These are phyloP conservation scores for Ephydatia muelleri DNA, from an alignment of 37 sponge, comb jelly and placozoan species.

Conservation along the genomic window DNA sequence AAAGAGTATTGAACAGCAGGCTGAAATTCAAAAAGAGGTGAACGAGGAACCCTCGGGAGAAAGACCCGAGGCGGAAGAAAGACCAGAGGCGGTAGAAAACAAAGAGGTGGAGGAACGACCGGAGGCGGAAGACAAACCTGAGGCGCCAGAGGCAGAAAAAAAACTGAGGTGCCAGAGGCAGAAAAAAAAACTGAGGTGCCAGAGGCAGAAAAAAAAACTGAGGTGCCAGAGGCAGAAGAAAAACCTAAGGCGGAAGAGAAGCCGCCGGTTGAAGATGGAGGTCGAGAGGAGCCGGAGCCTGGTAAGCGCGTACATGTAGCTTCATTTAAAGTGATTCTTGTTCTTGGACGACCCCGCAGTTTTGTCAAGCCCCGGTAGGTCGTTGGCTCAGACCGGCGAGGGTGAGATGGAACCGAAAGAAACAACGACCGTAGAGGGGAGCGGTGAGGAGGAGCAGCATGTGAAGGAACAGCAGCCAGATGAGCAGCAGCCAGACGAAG, in stretches of 20 bases:
- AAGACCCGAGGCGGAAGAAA: conserved; percentile 16
- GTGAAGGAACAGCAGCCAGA: conserved; percentile 4
- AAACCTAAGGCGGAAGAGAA: not conserved
- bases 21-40: conserved; percentile 1
- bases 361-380: not conserved
- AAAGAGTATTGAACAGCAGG: not conserved
- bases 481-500: not conserved
- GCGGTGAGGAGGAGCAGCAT: conserved; percentile 4
- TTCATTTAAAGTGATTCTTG: not conserved
- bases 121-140: not conserved
- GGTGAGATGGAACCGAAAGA: not conserved
- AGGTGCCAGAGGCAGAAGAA: not conserved
- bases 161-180: not conserved
- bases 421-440: not conserved
- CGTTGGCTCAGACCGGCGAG: not conserved
- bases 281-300: not conserved
- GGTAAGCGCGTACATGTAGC: not conserved
- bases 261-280: not conserved
- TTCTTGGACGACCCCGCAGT: not conserved
- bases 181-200: not conserved
- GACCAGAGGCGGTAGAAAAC: not conserved
- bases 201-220: not conserved
- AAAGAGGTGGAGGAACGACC: conserved; percentile 4
- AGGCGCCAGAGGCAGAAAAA: not conserved
- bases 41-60: not conserved